These are phyloP conservation scores for Clivina fossor DNA, from an alignment of 2,888 invertebrate species.

Conservation along the genomic window DNA sequence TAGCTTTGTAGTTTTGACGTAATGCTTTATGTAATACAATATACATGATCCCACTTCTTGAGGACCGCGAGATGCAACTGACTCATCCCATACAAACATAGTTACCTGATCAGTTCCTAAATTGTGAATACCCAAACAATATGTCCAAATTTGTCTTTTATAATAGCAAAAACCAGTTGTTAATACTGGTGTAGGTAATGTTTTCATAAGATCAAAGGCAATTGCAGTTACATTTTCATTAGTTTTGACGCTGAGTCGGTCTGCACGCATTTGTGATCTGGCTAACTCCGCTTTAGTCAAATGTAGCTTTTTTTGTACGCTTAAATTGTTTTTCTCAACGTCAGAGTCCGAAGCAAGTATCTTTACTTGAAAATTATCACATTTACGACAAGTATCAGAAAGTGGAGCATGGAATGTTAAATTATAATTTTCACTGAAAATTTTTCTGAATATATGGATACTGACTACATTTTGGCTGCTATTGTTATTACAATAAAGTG, in stretches of 20 bases:
- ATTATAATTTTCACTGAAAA: conserved; percentile 2
- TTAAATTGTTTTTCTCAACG: background rate
- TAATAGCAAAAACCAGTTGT: conserved; percentile 42
- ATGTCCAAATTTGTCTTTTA: conserved; percentile 43
- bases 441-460: conserved; percentile 9
- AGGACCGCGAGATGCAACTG: conserved; percentile 40
- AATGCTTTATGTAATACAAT: conserved; percentile 38
- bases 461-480: conserved; percentile 15
- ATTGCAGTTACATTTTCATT: background rate
- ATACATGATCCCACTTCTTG: no score
- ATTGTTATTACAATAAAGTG: conserved; percentile 13
- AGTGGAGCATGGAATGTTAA: background rate
- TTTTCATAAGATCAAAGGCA: conserved; percentile 43
- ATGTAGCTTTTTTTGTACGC: background rate
- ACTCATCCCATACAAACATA: conserved; percentile 43
- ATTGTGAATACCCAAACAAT: conserved; percentile 41
- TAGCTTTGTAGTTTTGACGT: conserved; percentile 34
- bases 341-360: background rate
- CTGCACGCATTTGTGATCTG: conserved; percentile 1
- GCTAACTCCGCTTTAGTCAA: background rate
- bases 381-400: background rate
- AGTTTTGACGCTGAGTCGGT: background rate
- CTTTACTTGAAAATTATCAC: conserved; percentile 3
- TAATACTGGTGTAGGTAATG: conserved; percentile 42
- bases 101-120: conserved; percentile 37